Conservation (phyloP, 2,888 invertebrate species). For the Meteorus cinctellus region DNA sequence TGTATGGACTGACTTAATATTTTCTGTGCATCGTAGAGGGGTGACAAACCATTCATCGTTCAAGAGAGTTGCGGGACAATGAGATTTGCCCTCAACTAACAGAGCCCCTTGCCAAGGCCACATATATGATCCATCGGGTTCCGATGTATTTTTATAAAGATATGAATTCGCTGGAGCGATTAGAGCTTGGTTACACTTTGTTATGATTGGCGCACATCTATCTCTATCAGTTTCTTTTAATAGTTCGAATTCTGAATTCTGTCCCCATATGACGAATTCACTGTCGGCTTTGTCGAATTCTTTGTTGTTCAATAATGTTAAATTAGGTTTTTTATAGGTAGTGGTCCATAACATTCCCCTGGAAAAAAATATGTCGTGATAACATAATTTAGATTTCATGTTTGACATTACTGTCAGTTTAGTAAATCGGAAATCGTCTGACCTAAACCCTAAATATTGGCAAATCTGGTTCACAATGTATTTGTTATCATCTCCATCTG, state of each 20-base stretch:
- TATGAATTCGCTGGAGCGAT: conserved; percentile 2
- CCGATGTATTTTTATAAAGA: not conserved
- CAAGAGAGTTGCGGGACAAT: conserved; percentile 82
- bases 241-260: not conserved
- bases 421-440: not conserved
- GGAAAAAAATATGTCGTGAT: not conserved
- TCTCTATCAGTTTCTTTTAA: not conserved
- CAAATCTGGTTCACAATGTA: conserved; percentile 75
- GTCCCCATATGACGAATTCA: not conserved
- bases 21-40: conserved; percentile 73
- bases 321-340: not conserved
- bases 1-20: conserved; percentile 71
- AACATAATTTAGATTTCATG: not conserved
- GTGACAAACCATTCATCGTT: conserved; percentile 80
- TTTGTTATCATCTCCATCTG: conserved; percentile 66
- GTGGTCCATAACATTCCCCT: not conserved
- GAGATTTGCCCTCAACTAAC: conserved; percentile 81
- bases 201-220: not conserved
- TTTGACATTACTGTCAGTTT: too few species aligned
- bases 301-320: not conserved
- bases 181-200: not conserved
- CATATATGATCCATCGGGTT: conserved; percentile 63
- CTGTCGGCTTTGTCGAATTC: not conserved
- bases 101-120: conserved; percentile 87
- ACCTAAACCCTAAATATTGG: conserved; percentile 79